These are phyloP conservation scores for Solenopsis invicta DNA, from an alignment of 1,140 invertebrate genomes.

Conservation along the genomic window DNA sequence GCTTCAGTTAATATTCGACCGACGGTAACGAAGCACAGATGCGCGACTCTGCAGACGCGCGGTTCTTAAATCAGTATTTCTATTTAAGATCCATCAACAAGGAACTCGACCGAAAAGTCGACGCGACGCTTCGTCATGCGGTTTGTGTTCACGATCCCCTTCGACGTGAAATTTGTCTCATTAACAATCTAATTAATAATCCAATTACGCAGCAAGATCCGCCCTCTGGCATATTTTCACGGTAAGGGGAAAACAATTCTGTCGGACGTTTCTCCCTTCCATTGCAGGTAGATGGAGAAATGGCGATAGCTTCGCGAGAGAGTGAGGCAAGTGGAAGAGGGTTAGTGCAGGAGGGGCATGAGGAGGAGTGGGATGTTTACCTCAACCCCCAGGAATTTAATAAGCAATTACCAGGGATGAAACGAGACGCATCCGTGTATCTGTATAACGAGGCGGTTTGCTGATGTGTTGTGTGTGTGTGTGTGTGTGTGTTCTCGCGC, in stretches of 20 bases:
- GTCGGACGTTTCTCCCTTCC: constrained; percentile 77
- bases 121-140: constrained; percentile 49
- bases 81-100: constrained; percentile 37
- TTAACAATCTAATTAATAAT: constrained; percentile 88
- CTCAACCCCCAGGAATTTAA: constrained; percentile 81
- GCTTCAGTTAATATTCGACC: neutral
- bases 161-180: constrained; percentile 85
- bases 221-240: constrained; percentile 82
- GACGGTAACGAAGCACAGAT: constrained; percentile 12
- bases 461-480: constrained; percentile 12
- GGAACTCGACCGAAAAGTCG: constrained; percentile 13
- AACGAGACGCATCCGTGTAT: constrained; percentile 83
- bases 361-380: constrained; percentile 61
- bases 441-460: constrained; percentile 76
- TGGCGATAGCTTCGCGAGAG: constrained; percentile 55
- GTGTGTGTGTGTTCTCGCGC: neutral
- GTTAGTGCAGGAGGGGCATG: constrained; percentile 23
- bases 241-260: constrained; percentile 86
- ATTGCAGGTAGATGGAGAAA: constrained; percentile 72
- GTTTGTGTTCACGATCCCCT: constrained; percentile 65
- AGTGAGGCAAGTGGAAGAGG: constrained; percentile 36
- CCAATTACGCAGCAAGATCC: constrained; percentile 85
- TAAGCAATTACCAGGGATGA: constrained; percentile 83
- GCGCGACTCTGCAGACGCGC: neutral
- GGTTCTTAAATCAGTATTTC: constrained; percentile 30